These are phyloP conservation scores for Mellivora capensis DNA, from an alignment of 2,113 vertebrate genomes.

Conservation along the genomic window DNA sequence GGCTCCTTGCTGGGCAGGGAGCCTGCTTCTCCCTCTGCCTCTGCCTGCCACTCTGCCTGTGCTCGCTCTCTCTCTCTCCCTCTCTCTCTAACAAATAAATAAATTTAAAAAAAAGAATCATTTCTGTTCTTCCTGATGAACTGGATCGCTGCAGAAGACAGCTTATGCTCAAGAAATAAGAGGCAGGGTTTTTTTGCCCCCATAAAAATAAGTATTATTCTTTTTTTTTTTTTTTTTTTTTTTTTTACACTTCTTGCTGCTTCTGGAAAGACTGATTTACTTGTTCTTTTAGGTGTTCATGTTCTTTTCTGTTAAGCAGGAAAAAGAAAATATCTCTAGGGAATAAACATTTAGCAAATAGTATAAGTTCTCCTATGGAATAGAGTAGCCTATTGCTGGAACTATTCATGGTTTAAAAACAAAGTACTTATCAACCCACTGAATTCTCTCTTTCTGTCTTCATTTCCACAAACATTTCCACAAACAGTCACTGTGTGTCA, in stretches of 20 bases:
- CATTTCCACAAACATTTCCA: not conserved
- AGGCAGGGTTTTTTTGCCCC: not conserved
- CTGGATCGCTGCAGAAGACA: not conserved
- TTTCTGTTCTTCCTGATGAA: conserved; percentile 3
- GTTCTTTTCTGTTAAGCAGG: not conserved
- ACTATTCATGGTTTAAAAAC: not conserved
- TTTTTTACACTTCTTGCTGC: not conserved
- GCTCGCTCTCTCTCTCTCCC: no score
- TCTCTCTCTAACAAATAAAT: no score
- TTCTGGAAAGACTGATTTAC: not conserved
- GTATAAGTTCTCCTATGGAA: not conserved
- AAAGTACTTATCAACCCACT: not conserved
- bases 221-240: not conserved
- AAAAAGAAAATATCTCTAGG: not conserved
- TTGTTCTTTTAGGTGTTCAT: not conserved
- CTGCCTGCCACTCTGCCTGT: no score
- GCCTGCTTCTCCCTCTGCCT: no score
- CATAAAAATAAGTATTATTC: not conserved
- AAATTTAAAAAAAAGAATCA: not conserved
- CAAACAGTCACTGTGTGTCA: not conserved
- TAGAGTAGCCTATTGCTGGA: not conserved
- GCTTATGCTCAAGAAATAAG: not conserved
- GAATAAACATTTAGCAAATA: not conserved
- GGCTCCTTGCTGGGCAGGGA: no score
- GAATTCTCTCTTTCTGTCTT: not conserved